Conservation (phyloP, 2,888 invertebrate species). For the Listrodromus nycthemerus region DNA sequence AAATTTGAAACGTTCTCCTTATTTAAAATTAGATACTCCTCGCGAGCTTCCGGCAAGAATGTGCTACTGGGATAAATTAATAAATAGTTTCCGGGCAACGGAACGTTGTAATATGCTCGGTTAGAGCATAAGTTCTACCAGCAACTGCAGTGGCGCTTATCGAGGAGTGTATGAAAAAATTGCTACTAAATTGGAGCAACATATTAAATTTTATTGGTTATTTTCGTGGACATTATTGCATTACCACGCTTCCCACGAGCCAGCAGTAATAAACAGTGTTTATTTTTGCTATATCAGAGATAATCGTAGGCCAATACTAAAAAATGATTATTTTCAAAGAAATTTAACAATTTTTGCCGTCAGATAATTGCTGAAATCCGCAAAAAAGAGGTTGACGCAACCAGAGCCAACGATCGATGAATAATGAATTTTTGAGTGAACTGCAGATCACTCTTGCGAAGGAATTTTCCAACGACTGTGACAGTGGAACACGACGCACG, state of each 20-base stretch:
- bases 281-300: background rate
- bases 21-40: background rate
- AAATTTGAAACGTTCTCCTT: background rate
- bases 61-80: background rate
- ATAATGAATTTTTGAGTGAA: background rate
- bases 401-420: background rate
- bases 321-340: background rate
- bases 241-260: background rate
- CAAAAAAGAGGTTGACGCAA: no score
- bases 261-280: background rate
- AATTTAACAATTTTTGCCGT: no score
- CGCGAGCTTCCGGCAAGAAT: background rate
- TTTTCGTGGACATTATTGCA: background rate
- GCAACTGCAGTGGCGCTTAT: background rate
- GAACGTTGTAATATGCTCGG: background rate
- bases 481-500: conserved; percentile 4
- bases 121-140: background rate
- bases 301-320: background rate
- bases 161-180: background rate
- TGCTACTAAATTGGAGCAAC: background rate
- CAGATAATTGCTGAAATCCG: no score
- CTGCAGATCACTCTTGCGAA: background rate
- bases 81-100: background rate
- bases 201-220: background rate
- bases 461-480: background rate